Percentiles rank a stretch among this genome's conserved stretches.
phyloP scores from a whole-genome alignment of 2,888 invertebrate species.

The Thecocarcelia acutangulata region DNA sequence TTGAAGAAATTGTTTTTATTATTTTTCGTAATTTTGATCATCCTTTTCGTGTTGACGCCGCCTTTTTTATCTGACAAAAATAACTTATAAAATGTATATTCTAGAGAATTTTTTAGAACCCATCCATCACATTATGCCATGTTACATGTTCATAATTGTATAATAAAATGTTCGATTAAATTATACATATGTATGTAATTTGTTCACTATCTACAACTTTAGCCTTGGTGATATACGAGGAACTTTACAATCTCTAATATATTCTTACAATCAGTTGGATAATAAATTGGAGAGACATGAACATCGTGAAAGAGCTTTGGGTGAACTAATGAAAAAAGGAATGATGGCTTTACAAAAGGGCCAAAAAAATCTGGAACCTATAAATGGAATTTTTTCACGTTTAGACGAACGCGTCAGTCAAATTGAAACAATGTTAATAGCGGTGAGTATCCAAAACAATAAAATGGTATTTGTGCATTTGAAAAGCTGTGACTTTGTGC shows the following conservation, averaged over 20 bases:
- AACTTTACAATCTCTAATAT: constrained; percentile 90
- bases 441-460: constrained; percentile 81
- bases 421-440: constrained; percentile 88
- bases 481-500: too few species aligned
- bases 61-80: too few species aligned
- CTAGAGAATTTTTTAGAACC: too few species aligned
- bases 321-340: constrained; percentile 89
- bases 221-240: constrained; percentile 83
- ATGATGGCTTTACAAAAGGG: constrained; percentile 88
- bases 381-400: constrained; percentile 86
- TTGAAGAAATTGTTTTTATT: too few species aligned
- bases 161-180: too few species aligned
- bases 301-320: constrained; percentile 88
- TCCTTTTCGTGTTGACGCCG: too few species aligned
- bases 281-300: constrained; percentile 93
- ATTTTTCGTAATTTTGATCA: too few species aligned
- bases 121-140: too few species aligned
- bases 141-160: too few species aligned
- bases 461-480: too few species aligned
- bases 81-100: too few species aligned
- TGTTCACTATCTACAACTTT: constrained; percentile 8
- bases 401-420: constrained; percentile 89
- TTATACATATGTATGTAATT: too few species aligned
- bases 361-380: constrained; percentile 86
- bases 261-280: constrained; percentile 89